These are phyloP conservation scores for Acanthaster planci DNA, from an alignment of 35 echinoderm and acorn worm species.

Conservation along the genomic window DNA sequence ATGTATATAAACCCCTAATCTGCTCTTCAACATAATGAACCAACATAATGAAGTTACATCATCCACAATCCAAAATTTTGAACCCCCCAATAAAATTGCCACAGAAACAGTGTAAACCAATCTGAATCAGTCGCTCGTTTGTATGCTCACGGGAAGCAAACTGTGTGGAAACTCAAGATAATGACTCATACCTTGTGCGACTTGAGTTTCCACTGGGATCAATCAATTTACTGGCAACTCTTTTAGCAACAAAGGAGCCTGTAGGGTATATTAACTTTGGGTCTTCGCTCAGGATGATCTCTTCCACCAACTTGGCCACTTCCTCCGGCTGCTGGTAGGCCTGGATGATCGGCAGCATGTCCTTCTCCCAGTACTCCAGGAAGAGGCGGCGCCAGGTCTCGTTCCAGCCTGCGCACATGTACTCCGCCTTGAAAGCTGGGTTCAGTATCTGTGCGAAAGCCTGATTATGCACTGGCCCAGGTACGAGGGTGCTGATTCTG, in stretches of 20 bases:
- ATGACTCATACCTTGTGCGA: too few species aligned
- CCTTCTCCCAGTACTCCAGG: neutral
- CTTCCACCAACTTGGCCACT: neutral
- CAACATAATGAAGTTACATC: too few species aligned
- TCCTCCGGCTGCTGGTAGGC: neutral
- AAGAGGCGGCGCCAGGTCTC: neutral
- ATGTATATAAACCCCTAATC: too few species aligned
- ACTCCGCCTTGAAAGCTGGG: neutral
- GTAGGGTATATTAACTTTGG: neutral
- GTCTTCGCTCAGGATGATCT: neutral
- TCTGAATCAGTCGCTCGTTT: too few species aligned
- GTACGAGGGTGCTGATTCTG: neutral
- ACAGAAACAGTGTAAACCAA: too few species aligned
- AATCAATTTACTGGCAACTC: neutral
- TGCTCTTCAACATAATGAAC: too few species aligned
- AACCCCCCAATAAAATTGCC: too few species aligned
- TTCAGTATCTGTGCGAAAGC: neutral
- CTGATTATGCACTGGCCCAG: neutral
- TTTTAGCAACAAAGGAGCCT: neutral
- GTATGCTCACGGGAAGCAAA: too few species aligned
- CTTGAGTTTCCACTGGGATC: conserved; percentile 1
- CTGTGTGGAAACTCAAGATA: too few species aligned
- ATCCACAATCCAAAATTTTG: too few species aligned
- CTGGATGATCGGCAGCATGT: neutral
- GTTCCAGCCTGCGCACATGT: neutral